Evolutionary conservation across 1,140 invertebrate species (phyloP), one percentile per base, ranked within the genome.

Genomic region (Hetaerina americana): DNA sequence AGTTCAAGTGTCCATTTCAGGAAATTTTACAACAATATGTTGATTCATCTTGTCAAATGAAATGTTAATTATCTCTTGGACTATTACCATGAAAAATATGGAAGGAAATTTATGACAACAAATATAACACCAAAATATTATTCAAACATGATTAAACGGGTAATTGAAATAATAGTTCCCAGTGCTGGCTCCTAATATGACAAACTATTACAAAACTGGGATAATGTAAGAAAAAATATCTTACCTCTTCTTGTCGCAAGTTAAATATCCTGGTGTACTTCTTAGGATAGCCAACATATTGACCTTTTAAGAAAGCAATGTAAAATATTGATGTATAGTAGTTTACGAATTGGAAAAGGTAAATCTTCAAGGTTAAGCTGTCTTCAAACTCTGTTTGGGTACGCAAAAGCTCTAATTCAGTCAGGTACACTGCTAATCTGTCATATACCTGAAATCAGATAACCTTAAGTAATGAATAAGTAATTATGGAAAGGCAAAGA

Each of bases 301-400:
- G 96, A 66, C 96, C 96, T 80, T 98, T 98, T 76, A 98, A 91
- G 83, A 99, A 99, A 0, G 96, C 97, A 77, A 99, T 96, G 78
- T 99, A 99, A 84, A 99, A 97, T 79, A 99, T 96, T 0, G 95
- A 97, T 25, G 96, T 93, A 81, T 99, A 99, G 80, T 97, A 98
- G 81, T 99, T 99, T 29, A 99, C 93, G 83, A 99, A 99, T 83
- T 99, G 95, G 40, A 99, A 87, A 8, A 99, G 81, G 81, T 98
- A 99, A 76, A 99, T 97, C 85, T 99, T 99, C 12, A 99, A 83
- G 0, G 95, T 98, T 22, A 98, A 81, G 66, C 94, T 96, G 77
- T 99, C 95, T 78, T 99, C 97, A 82, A 97, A 99, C 82, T 99
- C 95, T 0, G 94, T 96, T 83, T 99, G 96, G 0, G 97, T 99